phyloP scores from a whole-genome alignment of 1,140 invertebrate species.

The Uloborus diversus region DNA sequence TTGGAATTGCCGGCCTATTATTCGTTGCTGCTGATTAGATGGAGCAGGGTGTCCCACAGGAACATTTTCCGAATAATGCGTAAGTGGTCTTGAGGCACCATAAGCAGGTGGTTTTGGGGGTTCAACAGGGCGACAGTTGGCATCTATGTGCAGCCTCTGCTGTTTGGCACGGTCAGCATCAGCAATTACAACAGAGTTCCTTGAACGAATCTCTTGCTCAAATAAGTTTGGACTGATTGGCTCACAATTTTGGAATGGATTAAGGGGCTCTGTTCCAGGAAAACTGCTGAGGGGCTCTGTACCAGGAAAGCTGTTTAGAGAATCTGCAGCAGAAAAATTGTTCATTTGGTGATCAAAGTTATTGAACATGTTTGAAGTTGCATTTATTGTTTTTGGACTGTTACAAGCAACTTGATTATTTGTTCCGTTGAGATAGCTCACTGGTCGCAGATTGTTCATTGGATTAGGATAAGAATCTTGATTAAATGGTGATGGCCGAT shows the following conservation, averaged over 20 bases:
- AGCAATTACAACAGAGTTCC: background rate
- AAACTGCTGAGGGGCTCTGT: background rate
- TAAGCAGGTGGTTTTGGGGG: constrained; percentile 26
- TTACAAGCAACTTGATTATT: background rate
- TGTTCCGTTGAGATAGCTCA: background rate
- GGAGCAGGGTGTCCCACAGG: background rate
- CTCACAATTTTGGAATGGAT: too few species aligned
- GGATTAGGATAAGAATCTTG: background rate
- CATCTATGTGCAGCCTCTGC: background rate
- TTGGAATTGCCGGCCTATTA: constrained; percentile 9
- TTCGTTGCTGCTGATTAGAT: constrained; percentile 3
- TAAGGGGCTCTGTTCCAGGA: background rate
- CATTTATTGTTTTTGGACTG: constrained; percentile 6
- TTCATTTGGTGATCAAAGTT: constrained; percentile 7
- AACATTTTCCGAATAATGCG: constrained; percentile 14
- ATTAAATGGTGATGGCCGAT: constrained; percentile 5
- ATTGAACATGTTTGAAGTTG: constrained; percentile 10
- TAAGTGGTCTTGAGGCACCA: background rate
- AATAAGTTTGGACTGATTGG: constrained; percentile 28
- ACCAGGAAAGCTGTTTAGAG: background rate
- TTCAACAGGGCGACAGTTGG: background rate
- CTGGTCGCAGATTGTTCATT: constrained; percentile 11
- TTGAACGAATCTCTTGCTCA: background rate
- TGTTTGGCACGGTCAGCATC: background rate
- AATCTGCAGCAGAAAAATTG: too few species aligned